Conservation (phyloP, 2,888 invertebrate species). For the Coleophora flavipennella region DNA sequence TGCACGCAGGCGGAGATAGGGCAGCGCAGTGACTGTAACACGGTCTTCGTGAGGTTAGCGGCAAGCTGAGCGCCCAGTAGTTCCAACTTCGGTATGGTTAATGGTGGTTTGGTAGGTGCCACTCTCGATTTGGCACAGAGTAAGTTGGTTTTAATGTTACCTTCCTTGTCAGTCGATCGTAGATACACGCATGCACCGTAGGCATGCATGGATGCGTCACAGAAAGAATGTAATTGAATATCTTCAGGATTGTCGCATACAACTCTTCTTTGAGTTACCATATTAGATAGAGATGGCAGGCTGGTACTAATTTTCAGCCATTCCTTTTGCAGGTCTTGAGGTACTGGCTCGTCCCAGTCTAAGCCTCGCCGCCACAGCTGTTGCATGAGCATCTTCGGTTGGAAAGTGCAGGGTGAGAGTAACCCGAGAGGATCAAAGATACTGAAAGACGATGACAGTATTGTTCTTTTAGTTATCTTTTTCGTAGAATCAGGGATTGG, state of each 20-base stretch:
- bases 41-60: constrained; percentile 2
- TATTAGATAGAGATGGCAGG: neutral
- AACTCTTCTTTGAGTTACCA: neutral
- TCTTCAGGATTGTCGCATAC: neutral
- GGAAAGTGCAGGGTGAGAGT: constrained; percentile 3
- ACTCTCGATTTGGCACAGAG: constrained; percentile 9
- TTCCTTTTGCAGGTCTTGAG: constrained; percentile 1
- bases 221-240: constrained; percentile 8
- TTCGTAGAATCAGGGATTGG: neutral
- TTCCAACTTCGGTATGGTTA: constrained; percentile 12
- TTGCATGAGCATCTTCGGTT: constrained; percentile 5
- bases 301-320: constrained; percentile 2
- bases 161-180: neutral
- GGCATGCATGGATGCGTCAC: constrained; percentile 7
- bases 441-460: neutral
- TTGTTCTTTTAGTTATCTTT: constrained; percentile 7
- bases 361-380: constrained; percentile 3
- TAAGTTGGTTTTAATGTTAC: constrained; percentile 2
- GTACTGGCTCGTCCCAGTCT: constrained; percentile 8
- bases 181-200: constrained; percentile 10
- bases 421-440: constrained; percentile 9
- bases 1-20: neutral
- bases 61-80: constrained; percentile 3
- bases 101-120: constrained; percentile 9
- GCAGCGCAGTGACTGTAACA: constrained; percentile 1